These are phyloP conservation scores for Bombus confusus DNA, from an alignment of 1,140 invertebrate species.

Conservation along the genomic window DNA sequence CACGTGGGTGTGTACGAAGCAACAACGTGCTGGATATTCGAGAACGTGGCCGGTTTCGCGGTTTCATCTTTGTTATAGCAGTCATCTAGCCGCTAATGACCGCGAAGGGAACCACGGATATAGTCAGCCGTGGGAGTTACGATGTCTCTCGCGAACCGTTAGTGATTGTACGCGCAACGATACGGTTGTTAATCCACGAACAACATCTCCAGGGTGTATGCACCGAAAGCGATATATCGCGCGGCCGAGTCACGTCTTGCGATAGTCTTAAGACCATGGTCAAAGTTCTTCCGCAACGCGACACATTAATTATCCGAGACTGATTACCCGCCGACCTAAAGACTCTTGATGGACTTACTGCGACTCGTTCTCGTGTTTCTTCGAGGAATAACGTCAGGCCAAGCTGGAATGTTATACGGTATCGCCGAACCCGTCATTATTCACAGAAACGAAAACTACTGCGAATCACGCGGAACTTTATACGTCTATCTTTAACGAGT, in stretches of 20 bases:
- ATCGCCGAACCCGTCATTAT: slow-evolving; percentile 20
- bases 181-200: slow-evolving; percentile 63
- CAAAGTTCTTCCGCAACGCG: slow-evolving; percentile 10
- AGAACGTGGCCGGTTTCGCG: slow-evolving; percentile 35
- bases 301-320: slow-evolving; percentile 28
- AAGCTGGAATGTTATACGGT: slow-evolving; percentile 9
- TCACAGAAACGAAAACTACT: slow-evolving; percentile 22
- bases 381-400: background rate
- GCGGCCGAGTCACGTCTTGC: slow-evolving; percentile 39
- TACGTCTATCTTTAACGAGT: slow-evolving; percentile 20
- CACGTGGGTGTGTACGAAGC: slow-evolving; percentile 9
- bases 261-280: background rate
- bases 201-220: slow-evolving; percentile 37
- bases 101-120: slow-evolving; percentile 48
- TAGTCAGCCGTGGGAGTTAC: slow-evolving; percentile 56
- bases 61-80: slow-evolving; percentile 67
- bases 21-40: slow-evolving; percentile 6
- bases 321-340: background rate
- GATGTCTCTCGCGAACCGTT: slow-evolving; percentile 62
- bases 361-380: slow-evolving; percentile 15
- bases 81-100: slow-evolving; percentile 67
- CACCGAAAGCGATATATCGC: slow-evolving; percentile 52
- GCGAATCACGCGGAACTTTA: slow-evolving; percentile 2
- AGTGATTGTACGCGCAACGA: slow-evolving; percentile 60
- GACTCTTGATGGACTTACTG: slow-evolving; percentile 13